These are phyloP conservation scores for Phyllostomus hastatus DNA, from an alignment of 2,113 vertebrate genomes.

Conservation along the genomic window DNA sequence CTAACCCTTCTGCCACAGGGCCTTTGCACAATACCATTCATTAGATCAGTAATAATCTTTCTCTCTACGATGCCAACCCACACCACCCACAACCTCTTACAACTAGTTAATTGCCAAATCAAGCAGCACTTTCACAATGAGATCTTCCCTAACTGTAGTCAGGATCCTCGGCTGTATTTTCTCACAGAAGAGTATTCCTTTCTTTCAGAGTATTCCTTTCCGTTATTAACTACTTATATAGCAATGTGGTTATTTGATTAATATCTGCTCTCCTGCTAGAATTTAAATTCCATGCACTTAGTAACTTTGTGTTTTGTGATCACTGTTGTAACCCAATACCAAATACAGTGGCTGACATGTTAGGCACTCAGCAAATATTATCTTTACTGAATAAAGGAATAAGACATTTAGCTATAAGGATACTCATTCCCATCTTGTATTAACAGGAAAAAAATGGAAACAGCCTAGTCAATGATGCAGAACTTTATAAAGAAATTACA, in stretches of 20 bases:
- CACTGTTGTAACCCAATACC: background rate
- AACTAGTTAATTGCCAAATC: background rate
- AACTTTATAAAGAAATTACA: background rate
- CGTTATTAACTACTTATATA: conserved; percentile 1
- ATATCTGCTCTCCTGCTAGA: background rate
- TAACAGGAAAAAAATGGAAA: conserved; percentile 13
- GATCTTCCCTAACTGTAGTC: background rate
- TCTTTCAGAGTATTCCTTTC: background rate
- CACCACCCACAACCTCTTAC: background rate
- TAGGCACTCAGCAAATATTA: background rate
- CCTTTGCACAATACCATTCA: background rate
- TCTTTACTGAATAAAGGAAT: background rate
- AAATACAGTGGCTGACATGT: background rate
- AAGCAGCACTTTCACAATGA: background rate
- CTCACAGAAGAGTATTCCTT: background rate
- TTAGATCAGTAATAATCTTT: background rate
- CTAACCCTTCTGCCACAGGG: background rate
- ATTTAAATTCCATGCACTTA: conserved; percentile 20
- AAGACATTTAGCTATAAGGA: background rate
- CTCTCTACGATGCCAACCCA: background rate
- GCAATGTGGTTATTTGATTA: conserved; percentile 24
- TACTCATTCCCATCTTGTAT: background rate
- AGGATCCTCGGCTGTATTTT: background rate
- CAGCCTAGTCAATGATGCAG: background rate
- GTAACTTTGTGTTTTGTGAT: background rate